Evolutionary conservation across 1,140 invertebrate species (phyloP), one percentile per base, ranked within the genome.

Genomic region (Maconellicoccus hirsutus): DNA sequence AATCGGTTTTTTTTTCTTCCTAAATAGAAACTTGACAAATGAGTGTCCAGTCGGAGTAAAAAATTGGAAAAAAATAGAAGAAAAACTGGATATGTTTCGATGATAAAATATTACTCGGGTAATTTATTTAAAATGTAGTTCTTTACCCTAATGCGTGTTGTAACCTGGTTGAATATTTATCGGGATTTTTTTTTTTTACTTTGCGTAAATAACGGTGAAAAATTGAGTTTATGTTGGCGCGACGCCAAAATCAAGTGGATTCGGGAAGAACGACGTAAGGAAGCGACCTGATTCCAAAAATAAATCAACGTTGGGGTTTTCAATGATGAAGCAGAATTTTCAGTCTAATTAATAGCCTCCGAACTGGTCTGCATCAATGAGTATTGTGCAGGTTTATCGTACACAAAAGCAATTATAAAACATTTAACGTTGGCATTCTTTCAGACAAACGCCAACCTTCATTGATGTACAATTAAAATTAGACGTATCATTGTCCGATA

Each of bases 351-450:
- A 52, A 52, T 52, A 33, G 42, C 3, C 6, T 6, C 42, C 42
- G 10, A 16, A 19, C n/a, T 14, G 42, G 42, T 16, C 42, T 19
- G n/a, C n/a, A 52, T 52, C 42, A 52, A 52, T 52, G 42, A 52
- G n/a, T 52, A 52, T 52, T 52, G 6, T 8, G n/a, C 12, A 19
- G 10, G 42, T 52, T 52, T 52, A 52, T 16, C 29, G 12, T 33
- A 33, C 29, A 52, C n/a, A 19, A 52, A 52, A 52, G 42, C 42
- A 52, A 52, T 52, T 52, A 52, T 52, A 52, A 52, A 52, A 52
- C 42, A 52, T 52, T 52, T 52, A 52, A 52, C 6, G 42, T 19
- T 19, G 10, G n/a, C n/a, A 52, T 52, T 19, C 42, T 52, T 52
- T 6, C 12, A 52, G n/a, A 52, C 42, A 52, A 52, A 8, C 10